A percentile compares a stretch with the other conserved stretches of the same genome.
These are phyloP conservation scores for Semicossyphus pulcher DNA, from an alignment of 2,113 vertebrate genomes.

Conservation along the genomic window DNA sequence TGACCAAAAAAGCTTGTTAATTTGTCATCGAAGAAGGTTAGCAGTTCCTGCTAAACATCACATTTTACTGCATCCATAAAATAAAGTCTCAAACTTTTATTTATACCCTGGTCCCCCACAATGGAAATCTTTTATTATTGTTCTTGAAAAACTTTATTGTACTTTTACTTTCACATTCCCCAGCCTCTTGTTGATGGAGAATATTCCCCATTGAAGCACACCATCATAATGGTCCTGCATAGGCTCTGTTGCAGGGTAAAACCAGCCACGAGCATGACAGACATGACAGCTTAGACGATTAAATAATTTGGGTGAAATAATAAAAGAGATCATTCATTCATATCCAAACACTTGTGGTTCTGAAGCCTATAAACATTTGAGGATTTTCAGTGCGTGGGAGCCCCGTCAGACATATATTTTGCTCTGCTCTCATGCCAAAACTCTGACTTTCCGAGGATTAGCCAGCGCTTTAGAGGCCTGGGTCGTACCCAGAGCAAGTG, in stretches of 20 bases:
- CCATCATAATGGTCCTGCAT: neutral
- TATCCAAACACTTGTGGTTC: slow-evolving; percentile 7
- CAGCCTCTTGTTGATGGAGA: neutral
- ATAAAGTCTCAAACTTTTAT: no score
- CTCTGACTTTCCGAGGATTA: slow-evolving; percentile 51
- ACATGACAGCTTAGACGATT: neutral
- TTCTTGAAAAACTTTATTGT: no score
- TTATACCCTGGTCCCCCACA: no score
- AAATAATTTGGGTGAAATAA: neutral
- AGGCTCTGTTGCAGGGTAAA: no score
- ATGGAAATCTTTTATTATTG: no score
- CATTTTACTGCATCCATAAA: no score
- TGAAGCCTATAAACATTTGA: neutral
- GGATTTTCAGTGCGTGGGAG: slow-evolving; percentile 14
- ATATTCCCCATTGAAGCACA: neutral
- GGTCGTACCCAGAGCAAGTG: slow-evolving; percentile 36
- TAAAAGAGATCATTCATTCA: neutral
- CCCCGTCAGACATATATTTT: slow-evolving; percentile 9
- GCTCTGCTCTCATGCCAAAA: slow-evolving; percentile 13
- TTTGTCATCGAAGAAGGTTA: no score
- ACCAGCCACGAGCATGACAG: neutral
- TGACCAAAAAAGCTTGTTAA: no score
- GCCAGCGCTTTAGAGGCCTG: slow-evolving; percentile 22
- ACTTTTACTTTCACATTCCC: no score
- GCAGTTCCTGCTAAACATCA: no score